Evolutionary conservation across 2,888 invertebrate genomes (phyloP).

Genomic region (Scelioninae gen. 1): DNA sequence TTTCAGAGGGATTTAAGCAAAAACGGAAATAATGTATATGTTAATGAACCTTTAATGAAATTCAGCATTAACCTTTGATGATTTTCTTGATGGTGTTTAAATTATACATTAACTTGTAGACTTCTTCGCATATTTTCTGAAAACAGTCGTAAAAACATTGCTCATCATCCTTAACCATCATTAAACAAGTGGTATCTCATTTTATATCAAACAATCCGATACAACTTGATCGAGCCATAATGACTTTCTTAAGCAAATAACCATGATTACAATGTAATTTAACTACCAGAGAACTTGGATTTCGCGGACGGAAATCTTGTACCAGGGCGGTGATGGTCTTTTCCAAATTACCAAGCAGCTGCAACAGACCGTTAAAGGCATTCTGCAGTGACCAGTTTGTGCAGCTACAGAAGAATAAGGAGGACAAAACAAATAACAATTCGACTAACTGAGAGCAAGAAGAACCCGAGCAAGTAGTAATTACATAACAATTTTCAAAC

Average conservation of each 20-base stretch:
- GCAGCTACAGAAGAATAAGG: constrained; percentile 31
- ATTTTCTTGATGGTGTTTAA: constrained; percentile 40
- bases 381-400: constrained; percentile 44
- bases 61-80: constrained; percentile 18
- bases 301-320: constrained; percentile 31
- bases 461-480: constrained; percentile 20
- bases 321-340: constrained; percentile 24
- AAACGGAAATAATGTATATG: constrained; percentile 31
- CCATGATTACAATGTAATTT: constrained; percentile 43
- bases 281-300: constrained; percentile 31
- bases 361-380: constrained; percentile 34
- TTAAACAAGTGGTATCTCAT: constrained; percentile 49
- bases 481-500: constrained; percentile 18
- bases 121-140: constrained; percentile 21
- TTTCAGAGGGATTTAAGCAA: no score
- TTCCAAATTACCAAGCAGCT: constrained; percentile 39
- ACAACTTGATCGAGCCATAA: constrained; percentile 45
- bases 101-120: constrained; percentile 28
- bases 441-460: constrained; percentile 24
- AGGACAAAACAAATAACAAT: constrained; percentile 14
- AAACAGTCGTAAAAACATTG: constrained; percentile 38
- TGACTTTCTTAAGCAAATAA: constrained; percentile 41
- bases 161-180: constrained; percentile 51
- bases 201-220: constrained; percentile 47
- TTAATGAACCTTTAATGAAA: constrained; percentile 32